Evolutionary conservation across 30 jellyfish, hydroid and myxozoan genomes (phyloP), one percentile per base, ranked within the genome.

Genomic region (Nemopilema nomurai): DNA sequence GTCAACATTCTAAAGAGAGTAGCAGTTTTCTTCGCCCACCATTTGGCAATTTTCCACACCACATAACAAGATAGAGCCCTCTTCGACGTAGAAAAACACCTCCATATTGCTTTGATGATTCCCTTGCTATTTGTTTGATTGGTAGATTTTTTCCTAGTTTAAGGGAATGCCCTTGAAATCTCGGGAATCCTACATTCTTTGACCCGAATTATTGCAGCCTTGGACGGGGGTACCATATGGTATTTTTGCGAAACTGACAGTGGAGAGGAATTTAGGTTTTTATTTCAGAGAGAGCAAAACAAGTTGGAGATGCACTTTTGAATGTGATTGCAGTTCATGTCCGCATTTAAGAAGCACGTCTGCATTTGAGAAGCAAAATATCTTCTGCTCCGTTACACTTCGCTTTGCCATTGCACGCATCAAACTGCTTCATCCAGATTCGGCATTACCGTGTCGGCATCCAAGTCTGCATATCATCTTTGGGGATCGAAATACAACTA

Each of bases 141-240:
- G 57, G 57, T 41, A 13, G 57, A 41, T 41, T 13, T 3, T 41
- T 13, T 6, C 13, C 57, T 41, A 13, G 6, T 6, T n/a, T n/a
- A 0, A 16, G 83, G 83, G 69, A 49, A 73, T 31, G 18, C 83
- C 69, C 18, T 41, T 27, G 41, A 73, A 71, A 73, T 73, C 33
- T 69, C 41, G 25, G 83, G 83, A 73, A 73, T 73, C 83, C 83
- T 69, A 33, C 69, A 73, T 32, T 1, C 63, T n/a, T n/a, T 9
- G 24, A 28, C 83, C 0, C 25, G 0, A 32, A 49, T 30, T 6
- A 29, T 32, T 17, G 83, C n/a, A 28, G 25, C 3, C 3, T 1
- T 25, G 18, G 28, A 73, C 83, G 83, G 83, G 83, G 83, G 83
- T 73, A 29, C 18, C 22, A 33, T 29, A 41, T 1, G 31, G 70